Conservation (phyloP, 30 jellyfish, hydroid and myxozoan species). For the Cassiopea xamachana region DNA sequence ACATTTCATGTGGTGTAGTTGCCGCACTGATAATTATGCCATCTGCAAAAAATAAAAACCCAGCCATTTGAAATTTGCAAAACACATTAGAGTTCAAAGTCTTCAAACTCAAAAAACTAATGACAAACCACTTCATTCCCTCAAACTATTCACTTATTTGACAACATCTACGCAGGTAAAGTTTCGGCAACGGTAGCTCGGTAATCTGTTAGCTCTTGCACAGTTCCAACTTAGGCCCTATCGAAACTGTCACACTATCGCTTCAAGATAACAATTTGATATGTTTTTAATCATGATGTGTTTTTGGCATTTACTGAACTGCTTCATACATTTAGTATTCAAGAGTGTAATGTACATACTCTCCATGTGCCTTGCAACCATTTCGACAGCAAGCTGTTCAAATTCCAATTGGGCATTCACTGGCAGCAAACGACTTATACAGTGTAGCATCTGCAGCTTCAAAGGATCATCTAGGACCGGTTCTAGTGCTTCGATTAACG, state of each 20-base stretch:
- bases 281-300: too few relatives aligned
- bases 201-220: too few relatives aligned
- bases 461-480: constrained; percentile 88
- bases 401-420: constrained; percentile 61
- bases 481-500: constrained; percentile 59
- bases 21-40: constrained; percentile 76
- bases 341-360: constrained; percentile 38
- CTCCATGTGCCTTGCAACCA: constrained; percentile 83
- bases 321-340: neutral
- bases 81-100: too few relatives aligned
- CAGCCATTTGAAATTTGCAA: neutral
- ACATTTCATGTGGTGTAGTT: constrained; percentile 64
- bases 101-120: too few relatives aligned
- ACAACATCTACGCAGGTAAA: too few relatives aligned
- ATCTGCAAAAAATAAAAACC: constrained; percentile 16
- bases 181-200: too few relatives aligned
- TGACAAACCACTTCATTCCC: too few relatives aligned
- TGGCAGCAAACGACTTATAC: constrained; percentile 73
- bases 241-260: neutral
- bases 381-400: constrained; percentile 76
- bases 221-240: too few relatives aligned
- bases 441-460: constrained; percentile 79
- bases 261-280: neutral
- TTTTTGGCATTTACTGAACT: too few relatives aligned
- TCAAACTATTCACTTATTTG: too few relatives aligned